Percentiles rank a stretch among this genome's conserved stretches.
Evolutionary conservation across 92 coral and sea anemone species (phyloP).

Genomic region (Isaurus tuberculatus): DNA sequence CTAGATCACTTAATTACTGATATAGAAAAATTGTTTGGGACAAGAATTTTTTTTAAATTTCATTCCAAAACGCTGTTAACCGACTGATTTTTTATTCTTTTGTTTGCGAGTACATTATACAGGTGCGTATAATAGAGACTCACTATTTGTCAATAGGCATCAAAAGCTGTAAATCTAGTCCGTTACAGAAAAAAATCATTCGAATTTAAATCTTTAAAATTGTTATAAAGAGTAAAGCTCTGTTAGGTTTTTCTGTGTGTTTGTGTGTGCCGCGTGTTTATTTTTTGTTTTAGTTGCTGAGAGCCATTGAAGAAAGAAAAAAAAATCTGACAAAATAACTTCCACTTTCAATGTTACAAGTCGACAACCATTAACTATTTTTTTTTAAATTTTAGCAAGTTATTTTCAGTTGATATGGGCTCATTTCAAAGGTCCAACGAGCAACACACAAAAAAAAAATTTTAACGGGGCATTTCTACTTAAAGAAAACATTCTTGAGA

Average conservation of each 20-base stretch:
- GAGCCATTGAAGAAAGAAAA: too few relatives aligned
- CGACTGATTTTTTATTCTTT: too few relatives aligned
- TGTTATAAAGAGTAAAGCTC: too few relatives aligned
- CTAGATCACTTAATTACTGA: not conserved
- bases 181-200: not conserved
- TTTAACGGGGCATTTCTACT: constrained; percentile 3
- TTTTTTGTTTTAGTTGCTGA: too few relatives aligned
- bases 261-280: not conserved
- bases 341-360: not conserved
- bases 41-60: not conserved
- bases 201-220: not conserved
- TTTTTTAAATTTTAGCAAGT: not conserved
- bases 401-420: not conserved
- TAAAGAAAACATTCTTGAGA: constrained; percentile 38
- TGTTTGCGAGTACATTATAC: too few relatives aligned
- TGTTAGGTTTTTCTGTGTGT: not conserved
- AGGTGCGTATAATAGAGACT: too few relatives aligned
- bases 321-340: not conserved
- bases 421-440: not conserved
- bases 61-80: too few relatives aligned
- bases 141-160: too few relatives aligned
- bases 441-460: not conserved
- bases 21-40: not conserved
- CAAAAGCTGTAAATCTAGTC: too few relatives aligned
- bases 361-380: not conserved